A percentile compares a stretch with the other conserved stretches of the same genome.
Conservation (phyloP, 2,888 invertebrate genomes). For the Scotopteryx bipunctaria region DNA sequence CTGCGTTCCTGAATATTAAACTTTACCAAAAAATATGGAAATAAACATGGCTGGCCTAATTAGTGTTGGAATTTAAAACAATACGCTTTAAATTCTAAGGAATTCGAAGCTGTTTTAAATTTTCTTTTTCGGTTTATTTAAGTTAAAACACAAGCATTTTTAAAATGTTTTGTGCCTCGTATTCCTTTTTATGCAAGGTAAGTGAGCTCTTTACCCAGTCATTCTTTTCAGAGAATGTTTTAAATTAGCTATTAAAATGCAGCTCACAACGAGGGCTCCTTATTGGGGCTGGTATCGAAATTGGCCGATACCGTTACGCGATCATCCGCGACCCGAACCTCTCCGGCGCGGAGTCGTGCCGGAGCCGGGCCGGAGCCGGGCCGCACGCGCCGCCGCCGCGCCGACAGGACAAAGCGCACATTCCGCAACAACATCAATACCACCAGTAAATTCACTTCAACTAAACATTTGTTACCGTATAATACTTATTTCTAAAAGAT, state of each 20-base stretch:
- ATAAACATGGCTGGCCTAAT: slow-evolving; percentile 12
- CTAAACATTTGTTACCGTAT: no score
- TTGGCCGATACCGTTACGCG: slow-evolving; percentile 21
- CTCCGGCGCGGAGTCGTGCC: slow-evolving; percentile 30
- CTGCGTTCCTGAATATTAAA: slow-evolving; percentile 5
- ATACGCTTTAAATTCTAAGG: not conserved
- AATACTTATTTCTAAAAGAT: no score
- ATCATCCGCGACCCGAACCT: slow-evolving; percentile 15
- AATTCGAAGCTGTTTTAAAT: no score
- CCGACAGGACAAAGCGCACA: slow-evolving; percentile 45
- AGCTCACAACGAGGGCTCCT: not conserved
- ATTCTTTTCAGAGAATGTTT: not conserved
- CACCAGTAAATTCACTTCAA: slow-evolving; percentile 5
- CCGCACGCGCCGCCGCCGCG: slow-evolving; percentile 28
- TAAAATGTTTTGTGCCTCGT: no score
- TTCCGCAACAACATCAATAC: slow-evolving; percentile 1
- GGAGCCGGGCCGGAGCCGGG: no score
- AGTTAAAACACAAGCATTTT: no score
- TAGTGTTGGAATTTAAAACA: slow-evolving; percentile 12
- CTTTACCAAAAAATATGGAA: slow-evolving; percentile 8
- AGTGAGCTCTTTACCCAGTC: no score
- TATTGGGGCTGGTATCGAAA: slow-evolving; percentile 13
- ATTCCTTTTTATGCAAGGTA: no score
- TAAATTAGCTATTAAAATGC: not conserved
- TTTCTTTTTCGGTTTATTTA: no score